A percentile compares a stretch with the other conserved stretches of the same genome.
Evolutionary conservation across 2,113 vertebrate genomes (phyloP).

Genomic region (Mastomys coucha): DNA sequence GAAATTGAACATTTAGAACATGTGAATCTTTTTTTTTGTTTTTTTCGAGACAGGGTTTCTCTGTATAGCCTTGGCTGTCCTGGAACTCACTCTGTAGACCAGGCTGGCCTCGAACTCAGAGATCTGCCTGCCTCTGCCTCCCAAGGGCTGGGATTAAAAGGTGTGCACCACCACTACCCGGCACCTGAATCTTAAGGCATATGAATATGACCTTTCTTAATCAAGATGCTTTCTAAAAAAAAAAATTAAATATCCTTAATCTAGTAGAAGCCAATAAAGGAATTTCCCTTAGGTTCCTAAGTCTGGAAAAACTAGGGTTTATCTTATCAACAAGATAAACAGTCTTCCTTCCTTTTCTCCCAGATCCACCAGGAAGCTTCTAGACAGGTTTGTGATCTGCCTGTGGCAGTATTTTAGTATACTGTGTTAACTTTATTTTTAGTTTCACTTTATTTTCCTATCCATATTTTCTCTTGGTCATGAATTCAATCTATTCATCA

Average conservation of each 20-base stretch:
- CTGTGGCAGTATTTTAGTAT: not conserved
- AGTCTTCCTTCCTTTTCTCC: constrained; percentile 37
- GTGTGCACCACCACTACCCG: no score
- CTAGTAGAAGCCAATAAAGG: not conserved
- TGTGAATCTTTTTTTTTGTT: no score
- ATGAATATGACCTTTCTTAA: constrained; percentile 16
- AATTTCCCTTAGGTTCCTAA: constrained; percentile 11
- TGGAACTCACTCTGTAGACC: no score
- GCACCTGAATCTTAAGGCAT: not conserved
- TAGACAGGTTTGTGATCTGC: not conserved
- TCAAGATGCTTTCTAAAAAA: not conserved
- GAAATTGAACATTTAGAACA: constrained; percentile 5
- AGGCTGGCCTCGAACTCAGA: no score
- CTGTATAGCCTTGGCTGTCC: no score
- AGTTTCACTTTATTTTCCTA: constrained; percentile 23
- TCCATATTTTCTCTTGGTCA: not conserved
- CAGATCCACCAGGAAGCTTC: not conserved
- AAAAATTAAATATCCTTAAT: not conserved
- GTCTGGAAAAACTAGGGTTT: constrained; percentile 23
- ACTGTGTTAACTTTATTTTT: constrained; percentile 8
- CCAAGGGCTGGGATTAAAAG: no score
- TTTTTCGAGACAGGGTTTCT: no score
- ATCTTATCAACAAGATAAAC: not conserved
- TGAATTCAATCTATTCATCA: constrained; percentile 20
- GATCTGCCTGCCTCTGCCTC: no score